These are phyloP conservation scores for Conops quadrifasciatus DNA, from an alignment of 2,888 invertebrate species.

Conservation along the genomic window DNA sequence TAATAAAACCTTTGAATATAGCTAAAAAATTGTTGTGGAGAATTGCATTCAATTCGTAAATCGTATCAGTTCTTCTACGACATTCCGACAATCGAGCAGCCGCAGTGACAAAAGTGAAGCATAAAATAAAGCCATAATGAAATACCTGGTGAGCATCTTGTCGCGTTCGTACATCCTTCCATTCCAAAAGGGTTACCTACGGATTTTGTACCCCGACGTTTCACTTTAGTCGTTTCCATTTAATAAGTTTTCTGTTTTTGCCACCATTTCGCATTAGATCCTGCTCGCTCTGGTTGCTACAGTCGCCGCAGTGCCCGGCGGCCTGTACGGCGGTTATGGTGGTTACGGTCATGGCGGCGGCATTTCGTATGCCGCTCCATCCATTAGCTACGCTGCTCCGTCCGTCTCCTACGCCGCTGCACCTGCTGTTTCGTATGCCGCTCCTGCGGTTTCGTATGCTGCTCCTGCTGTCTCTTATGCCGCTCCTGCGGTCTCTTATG, in stretches of 20 bases:
- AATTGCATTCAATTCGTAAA: neutral
- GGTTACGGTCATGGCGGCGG: conserved; percentile 46
- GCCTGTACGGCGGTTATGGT: conserved; percentile 45
- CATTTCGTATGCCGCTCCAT: conserved; percentile 49
- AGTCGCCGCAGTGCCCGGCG: conserved; percentile 54
- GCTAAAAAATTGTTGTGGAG: neutral
- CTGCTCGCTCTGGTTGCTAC: conserved; percentile 50
- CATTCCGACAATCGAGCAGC: too few relatives aligned
- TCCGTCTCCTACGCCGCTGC: conserved; percentile 53
- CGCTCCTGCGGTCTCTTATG: conserved; percentile 49
- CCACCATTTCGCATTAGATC: conserved; percentile 49
- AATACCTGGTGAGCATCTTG: conserved; percentile 54
- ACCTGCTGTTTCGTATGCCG: conserved; percentile 45
- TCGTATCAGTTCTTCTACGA: neutral
- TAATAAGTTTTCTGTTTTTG: conserved; percentile 8
- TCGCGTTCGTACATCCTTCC: neutral
- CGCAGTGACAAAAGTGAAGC: neutral
- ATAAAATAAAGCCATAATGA: conserved; percentile 47
- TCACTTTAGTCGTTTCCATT: neutral
- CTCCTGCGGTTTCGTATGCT: conserved; percentile 44
- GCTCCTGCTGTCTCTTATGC: conserved; percentile 55
- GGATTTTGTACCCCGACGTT: too few relatives aligned
- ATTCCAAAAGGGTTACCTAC: neutral
- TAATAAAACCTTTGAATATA: neutral
- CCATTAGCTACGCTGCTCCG: conserved; percentile 48